Conservation (phyloP, 2,888 invertebrate genomes). For the Chrysina gloriosa region DNA sequence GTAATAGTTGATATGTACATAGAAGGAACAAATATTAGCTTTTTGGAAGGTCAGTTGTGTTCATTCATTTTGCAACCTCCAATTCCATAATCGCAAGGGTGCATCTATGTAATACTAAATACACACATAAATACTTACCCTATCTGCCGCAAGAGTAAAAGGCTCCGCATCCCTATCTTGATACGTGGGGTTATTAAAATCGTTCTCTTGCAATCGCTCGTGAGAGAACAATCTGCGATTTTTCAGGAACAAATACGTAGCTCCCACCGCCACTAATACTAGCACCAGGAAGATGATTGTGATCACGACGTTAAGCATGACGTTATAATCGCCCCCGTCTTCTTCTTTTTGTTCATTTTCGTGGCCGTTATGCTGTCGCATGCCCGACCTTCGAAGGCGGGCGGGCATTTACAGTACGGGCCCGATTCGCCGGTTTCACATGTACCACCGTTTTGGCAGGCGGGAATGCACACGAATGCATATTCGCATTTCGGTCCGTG, state of each 20-base stretch:
- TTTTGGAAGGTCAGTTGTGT: too few species aligned
- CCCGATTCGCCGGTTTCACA: conserved; percentile 64
- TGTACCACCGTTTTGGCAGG: conserved; percentile 69
- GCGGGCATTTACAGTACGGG: conserved; percentile 64
- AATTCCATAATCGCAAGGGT: too few species aligned
- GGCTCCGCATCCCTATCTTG: conserved; percentile 76
- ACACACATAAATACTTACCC: conserved; percentile 63
- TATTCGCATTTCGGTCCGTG: conserved; percentile 69
- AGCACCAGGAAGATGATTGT: conserved; percentile 50
- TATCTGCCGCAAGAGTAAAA: conserved; percentile 71
- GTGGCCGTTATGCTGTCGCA: conserved; percentile 61
- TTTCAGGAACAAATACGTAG: conserved; percentile 56
- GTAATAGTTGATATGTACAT: too few species aligned
- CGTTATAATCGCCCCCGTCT: conserved; percentile 14
- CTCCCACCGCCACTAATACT: conserved; percentile 51
- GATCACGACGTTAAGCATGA: conserved; percentile 53
- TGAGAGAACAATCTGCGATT: conserved; percentile 74
- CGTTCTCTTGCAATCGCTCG: conserved; percentile 84
- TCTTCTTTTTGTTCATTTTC: conserved; percentile 1
- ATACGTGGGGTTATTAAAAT: conserved; percentile 88
- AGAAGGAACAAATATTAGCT: too few species aligned
- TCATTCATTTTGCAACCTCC: too few species aligned
- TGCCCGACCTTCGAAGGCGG: conserved; percentile 64
- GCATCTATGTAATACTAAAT: too few species aligned
- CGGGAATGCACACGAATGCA: conserved; percentile 64